Percentiles rank a stretch among this genome's conserved stretches.
Conservation (phyloP, 2,888 invertebrate genomes). For the Drepanosiphum platanoidis region DNA sequence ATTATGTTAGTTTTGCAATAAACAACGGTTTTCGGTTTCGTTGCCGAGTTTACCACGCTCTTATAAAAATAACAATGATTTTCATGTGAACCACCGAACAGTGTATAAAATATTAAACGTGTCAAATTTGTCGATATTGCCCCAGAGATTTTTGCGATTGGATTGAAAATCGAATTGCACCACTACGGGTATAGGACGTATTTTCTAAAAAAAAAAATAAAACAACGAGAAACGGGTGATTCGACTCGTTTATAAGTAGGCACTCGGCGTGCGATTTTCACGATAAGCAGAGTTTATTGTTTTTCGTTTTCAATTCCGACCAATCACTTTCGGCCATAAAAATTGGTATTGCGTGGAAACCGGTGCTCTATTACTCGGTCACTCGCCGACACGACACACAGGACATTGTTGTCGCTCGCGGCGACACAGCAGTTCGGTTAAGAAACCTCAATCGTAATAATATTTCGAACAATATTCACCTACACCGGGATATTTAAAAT, state of each 20-base stretch:
- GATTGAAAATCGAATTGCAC: neutral
- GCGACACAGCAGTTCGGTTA: constrained; percentile 8
- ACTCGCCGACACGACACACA: neutral
- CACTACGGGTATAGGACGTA: neutral
- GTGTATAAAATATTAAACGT: neutral
- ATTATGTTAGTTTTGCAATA: neutral
- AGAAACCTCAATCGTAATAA: constrained; percentile 43
- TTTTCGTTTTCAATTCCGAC: neutral
- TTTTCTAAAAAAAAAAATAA: neutral
- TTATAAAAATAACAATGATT: neutral
- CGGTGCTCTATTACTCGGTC: constrained; percentile 34
- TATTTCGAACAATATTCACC: constrained; percentile 30
- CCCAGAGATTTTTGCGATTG: neutral
- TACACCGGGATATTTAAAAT: constrained; percentile 8
- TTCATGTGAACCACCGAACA: neutral
- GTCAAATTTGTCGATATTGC: neutral
- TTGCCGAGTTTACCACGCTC: neutral
- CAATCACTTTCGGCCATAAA: constrained; percentile 4
- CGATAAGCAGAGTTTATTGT: neutral
- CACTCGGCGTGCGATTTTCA: neutral
- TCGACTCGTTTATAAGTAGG: neutral
- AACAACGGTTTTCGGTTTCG: neutral
- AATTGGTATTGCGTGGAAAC: constrained; percentile 28
- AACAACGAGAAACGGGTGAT: neutral
- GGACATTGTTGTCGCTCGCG: constrained; percentile 24